phyloP scores from a whole-genome alignment of 2,113 vertebrate genomes.

The Pampusana beccarii region DNA sequence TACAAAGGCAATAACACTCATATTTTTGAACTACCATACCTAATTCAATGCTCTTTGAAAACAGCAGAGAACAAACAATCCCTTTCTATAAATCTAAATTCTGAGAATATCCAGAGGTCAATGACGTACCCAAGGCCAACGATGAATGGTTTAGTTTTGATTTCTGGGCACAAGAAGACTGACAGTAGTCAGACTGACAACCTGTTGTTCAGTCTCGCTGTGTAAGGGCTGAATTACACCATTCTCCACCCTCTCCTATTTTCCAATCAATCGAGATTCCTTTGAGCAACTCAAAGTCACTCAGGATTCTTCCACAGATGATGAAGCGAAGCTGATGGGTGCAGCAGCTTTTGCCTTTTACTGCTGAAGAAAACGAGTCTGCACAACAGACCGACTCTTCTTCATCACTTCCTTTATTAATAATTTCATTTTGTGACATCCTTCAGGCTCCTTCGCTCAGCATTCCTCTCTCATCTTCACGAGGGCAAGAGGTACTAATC shows the following conservation, averaged over 20 bases:
- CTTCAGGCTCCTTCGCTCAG: background rate
- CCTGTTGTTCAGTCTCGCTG: background rate
- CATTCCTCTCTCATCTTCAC: background rate
- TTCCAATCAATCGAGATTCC: background rate
- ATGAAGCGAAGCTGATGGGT: background rate
- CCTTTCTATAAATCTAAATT: background rate
- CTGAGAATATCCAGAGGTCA: background rate
- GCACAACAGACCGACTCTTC: background rate
- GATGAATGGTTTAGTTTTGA: background rate
- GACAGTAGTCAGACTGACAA: background rate
- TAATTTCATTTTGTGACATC: background rate
- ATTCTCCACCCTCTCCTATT: background rate
- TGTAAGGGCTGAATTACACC: background rate
- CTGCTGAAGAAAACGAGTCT: background rate
- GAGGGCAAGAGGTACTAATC: slow-evolving; percentile 7
- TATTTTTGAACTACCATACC: background rate
- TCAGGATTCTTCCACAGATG: background rate
- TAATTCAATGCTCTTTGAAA: background rate
- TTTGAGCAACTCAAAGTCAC: background rate
- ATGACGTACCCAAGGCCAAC: background rate
- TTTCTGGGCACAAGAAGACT: background rate
- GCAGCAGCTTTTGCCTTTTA: background rate
- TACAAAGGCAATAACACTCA: background rate
- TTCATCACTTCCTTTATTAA: background rate
- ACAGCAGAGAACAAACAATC: background rate